Evolutionary conservation across 1,140 invertebrate genomes (phyloP).

Genomic region (Carposina sasakii): DNA sequence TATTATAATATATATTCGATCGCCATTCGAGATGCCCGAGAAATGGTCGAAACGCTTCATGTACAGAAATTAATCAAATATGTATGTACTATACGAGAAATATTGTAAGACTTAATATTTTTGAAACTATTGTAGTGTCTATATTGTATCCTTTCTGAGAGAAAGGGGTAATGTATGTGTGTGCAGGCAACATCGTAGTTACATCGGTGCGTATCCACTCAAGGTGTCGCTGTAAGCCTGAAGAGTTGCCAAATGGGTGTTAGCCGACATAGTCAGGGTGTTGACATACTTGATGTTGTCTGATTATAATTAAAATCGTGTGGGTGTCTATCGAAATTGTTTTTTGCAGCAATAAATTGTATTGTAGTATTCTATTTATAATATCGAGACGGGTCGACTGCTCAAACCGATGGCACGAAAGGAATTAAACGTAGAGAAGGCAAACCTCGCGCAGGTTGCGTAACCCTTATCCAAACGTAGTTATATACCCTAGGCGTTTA

Average conservation of each 20-base stretch:
- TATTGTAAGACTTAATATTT: constrained; percentile 50
- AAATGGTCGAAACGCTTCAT: constrained; percentile 27
- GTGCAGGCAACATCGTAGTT: too few relatives aligned
- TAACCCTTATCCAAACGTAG: constrained; percentile 37
- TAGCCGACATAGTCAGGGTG: too few relatives aligned
- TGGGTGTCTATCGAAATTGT: constrained; percentile 19
- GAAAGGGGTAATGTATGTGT: too few relatives aligned
- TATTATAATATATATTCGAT: too few relatives aligned
- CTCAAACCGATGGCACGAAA: constrained; percentile 55
- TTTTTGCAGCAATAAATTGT: constrained; percentile 51
- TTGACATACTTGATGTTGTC: too few relatives aligned
- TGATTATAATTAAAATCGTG: too few relatives aligned
- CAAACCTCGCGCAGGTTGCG: constrained; percentile 22
- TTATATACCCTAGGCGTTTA: constrained; percentile 39
- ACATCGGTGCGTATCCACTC: too few relatives aligned
- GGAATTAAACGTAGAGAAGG: constrained; percentile 60
- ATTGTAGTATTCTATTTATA: constrained; percentile 31
- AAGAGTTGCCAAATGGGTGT: too few relatives aligned
- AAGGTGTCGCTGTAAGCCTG: too few relatives aligned
- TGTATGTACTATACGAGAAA: constrained; percentile 28
- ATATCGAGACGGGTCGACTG: constrained; percentile 44
- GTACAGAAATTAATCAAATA: constrained; percentile 29
- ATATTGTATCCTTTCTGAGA: constrained; percentile 33
- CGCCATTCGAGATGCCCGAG: constrained; percentile 14
- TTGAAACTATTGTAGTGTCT: constrained; percentile 46